Evolutionary conservation across 2,888 invertebrate species (phyloP), one percentile per base, ranked within the genome.

Genomic region (Mythimna ferrago): DNA sequence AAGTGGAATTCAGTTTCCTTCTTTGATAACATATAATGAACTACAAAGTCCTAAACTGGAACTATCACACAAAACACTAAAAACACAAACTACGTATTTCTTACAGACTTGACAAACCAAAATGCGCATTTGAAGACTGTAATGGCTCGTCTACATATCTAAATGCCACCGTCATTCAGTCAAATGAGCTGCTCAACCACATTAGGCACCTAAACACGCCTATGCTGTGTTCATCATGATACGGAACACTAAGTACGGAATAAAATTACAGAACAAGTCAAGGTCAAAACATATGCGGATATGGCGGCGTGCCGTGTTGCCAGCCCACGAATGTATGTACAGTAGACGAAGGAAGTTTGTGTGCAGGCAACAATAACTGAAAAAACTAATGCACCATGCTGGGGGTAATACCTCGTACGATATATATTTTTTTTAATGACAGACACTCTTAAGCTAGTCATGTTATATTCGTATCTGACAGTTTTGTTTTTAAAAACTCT

Each of bases 171-270:
- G 76, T 72, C 80, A 78, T 66, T 84, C 57, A 79, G 70, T 73
- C 58, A 76, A 86, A 83, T 85, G 77, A 69, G 77, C 80, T 80
- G 72, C 57, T 79, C 73, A 57, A 71, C 77, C 72, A 85, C 78
- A 88, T 89, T 87, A 87, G 87, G 83, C 82, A 82, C 76, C 87
- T 83, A 86, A 89, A 87, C 89, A 90, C 89, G 89, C 88, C 84
- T 87, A 87, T 88, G 85, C 87, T 82, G 85, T 89, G 92, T 90
- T 88, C 91, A 92, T 92, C 92, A 91, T 89, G 92, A 93, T 91
- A 94, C 94, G 95, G 94, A 95, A 95, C 93, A 92, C 92, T 92
- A 90, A 92, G 89, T 89, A 89, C 88, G 89, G 93, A 93, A 93
- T 94, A 93, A 94, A 91, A 92, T 94, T 92, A 93, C 88, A 85